These are phyloP conservation scores for Oryzias curvinotus DNA, from an alignment of 2,113 vertebrate genomes.

Conservation along the genomic window DNA sequence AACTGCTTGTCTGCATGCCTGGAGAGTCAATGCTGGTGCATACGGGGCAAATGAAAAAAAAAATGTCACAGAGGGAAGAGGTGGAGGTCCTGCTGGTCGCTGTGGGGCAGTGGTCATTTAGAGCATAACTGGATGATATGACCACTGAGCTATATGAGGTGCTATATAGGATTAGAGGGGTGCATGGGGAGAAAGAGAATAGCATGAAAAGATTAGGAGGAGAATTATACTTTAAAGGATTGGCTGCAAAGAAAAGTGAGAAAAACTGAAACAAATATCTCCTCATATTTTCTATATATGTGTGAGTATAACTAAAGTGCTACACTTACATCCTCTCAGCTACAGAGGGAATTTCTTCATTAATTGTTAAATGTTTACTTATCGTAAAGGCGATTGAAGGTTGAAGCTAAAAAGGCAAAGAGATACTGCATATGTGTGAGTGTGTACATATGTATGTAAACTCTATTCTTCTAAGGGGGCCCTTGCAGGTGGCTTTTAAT, in stretches of 20 bases:
- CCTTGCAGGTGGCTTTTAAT: conserved; percentile 79
- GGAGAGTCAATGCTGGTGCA: conserved; percentile 17
- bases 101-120: conserved; percentile 49
- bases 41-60: conserved; percentile 46
- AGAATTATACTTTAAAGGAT: conserved; percentile 18
- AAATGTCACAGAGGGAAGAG: conserved; percentile 14
- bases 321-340: not conserved
- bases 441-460: conserved; percentile 9
- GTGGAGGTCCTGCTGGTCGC: conserved; percentile 49
- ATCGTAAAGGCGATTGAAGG: conserved; percentile 51
- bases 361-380: conserved; percentile 14
- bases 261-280: conserved; percentile 16
- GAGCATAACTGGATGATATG: conserved; percentile 46
- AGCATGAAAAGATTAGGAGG: conserved; percentile 32
- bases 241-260: not conserved
- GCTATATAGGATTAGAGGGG: conserved; percentile 43
- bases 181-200: conserved; percentile 17
- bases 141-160: conserved; percentile 49
- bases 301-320: not conserved
- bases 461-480: conserved; percentile 63
- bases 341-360: conserved; percentile 4
- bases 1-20: conserved; percentile 4
- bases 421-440: conserved; percentile 16
- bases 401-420: conserved; percentile 43
- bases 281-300: conserved; percentile 1